Base-by-base conservation (phyloP, 2,888 invertebrate genomes). In the Sialis lutaria region DNA sequence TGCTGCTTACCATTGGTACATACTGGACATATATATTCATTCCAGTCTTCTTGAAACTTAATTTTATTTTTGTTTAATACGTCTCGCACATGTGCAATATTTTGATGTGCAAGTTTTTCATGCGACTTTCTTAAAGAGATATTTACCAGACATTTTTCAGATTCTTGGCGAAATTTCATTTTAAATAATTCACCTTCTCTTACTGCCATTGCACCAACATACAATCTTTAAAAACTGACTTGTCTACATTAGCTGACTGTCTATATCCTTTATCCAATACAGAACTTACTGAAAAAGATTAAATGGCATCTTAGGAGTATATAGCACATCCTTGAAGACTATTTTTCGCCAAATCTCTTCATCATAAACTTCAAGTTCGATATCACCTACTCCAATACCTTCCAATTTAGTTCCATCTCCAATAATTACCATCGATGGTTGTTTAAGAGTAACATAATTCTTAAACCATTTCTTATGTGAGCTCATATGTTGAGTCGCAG, bases 21-120 rank as follows among this genome's bases (percentile, higher is more conserved):
- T 6, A 47, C 41, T 22, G 37, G 13, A 22, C 41, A 49, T 6
- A 47, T 40, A 44, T 47, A 35, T 5, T 45, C 10, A n/a, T 41
- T 32, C 47, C 47, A 42, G 42, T 48, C 40, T 39, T 49, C 49
- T 6, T 1, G 10, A 33, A 12, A 49, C 5, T 34, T 31, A 34
- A 47, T 45, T 8, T 31, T 35, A 39, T 33, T 45, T 42, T 22
- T 49, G 2, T 41, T 51, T 10, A 55, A 42, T n/a, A 55, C 51
- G 7, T 54, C 45, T 50, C 48, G 51, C 1, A 56, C 51, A 34
- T 56, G 51, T 44, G 39, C 47, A 6, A 57, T 44, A 51, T 57
- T 56, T 50, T 57, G 55, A 34, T 57, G 55, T 7, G 56, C 56
- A 5, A 58, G 41, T 42, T 49, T 50, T 50, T 58, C 57, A 41